A percentile compares a stretch with the other conserved stretches of the same genome.
Evolutionary conservation across 92 coral and sea anemone species (phyloP).

Genomic region (Zoanthus sociatus): DNA sequence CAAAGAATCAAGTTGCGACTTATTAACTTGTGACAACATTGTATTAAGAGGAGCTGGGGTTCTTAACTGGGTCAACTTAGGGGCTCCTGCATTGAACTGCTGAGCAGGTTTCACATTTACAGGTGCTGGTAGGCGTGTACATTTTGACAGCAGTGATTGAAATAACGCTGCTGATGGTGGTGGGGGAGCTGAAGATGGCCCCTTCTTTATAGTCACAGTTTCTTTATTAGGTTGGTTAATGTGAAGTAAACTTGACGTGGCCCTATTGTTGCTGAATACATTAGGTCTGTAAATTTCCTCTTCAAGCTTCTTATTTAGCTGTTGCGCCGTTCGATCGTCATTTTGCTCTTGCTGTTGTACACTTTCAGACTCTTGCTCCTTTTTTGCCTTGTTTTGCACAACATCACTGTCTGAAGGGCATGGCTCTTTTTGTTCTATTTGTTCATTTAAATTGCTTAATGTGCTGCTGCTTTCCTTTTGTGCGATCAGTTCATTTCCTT

Average conservation of each 20-base stretch:
- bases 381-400: background rate
- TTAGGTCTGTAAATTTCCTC: background rate
- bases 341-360: background rate
- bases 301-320: background rate
- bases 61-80: conserved; percentile 9
- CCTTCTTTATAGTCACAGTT: background rate
- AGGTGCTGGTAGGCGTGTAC: conserved; percentile 84
- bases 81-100: background rate
- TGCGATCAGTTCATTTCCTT: background rate
- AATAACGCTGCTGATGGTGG: conserved; percentile 89
- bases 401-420: background rate
- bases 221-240: background rate
- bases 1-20: background rate
- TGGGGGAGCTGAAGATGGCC: conserved; percentile 75
- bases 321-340: background rate
- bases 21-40: conserved; percentile 1
- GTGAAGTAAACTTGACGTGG: background rate
- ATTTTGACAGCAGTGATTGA: conserved; percentile 81
- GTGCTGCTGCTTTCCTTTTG: background rate
- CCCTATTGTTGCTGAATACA: background rate
- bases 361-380: background rate
- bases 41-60: background rate
- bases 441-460: background rate
- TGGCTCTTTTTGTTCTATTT: background rate
- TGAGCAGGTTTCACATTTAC: conserved; percentile 62